These are phyloP conservation scores for Aquatica leii DNA, from an alignment of 2,888 invertebrate species.

Conservation along the genomic window DNA sequence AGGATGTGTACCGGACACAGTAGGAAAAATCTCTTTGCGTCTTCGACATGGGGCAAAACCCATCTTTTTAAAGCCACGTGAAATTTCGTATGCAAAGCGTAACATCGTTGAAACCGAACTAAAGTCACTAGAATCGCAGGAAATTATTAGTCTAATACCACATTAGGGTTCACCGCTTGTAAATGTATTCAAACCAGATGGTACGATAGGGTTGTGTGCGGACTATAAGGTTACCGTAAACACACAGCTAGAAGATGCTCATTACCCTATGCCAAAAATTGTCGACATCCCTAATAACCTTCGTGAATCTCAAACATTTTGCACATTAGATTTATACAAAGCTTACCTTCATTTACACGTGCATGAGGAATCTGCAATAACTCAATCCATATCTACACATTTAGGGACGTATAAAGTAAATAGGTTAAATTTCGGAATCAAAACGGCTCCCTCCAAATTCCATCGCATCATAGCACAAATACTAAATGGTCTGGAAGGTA, in stretches of 20 bases:
- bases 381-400: neutral
- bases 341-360: neutral
- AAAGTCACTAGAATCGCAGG: neutral
- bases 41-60: neutral
- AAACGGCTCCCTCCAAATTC: neutral
- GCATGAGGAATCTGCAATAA: neutral
- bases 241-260: neutral
- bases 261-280: neutral
- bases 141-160: neutral
- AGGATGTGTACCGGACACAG: neutral
- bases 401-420: neutral
- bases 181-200: neutral
- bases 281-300: neutral
- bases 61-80: neutral
- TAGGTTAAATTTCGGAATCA: neutral
- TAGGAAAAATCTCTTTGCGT: neutral
- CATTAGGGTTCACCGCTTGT: neutral
- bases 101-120: neutral
- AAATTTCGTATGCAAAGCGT: neutral
- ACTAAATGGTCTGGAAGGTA: neutral
- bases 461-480: neutral
- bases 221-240: conserved; percentile 2
- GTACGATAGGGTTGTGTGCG: neutral
- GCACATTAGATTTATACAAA: neutral
- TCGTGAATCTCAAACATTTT: neutral